Conservation (phyloP, 2,797 vertebrate genomes). For the Falco berigora region DNA sequence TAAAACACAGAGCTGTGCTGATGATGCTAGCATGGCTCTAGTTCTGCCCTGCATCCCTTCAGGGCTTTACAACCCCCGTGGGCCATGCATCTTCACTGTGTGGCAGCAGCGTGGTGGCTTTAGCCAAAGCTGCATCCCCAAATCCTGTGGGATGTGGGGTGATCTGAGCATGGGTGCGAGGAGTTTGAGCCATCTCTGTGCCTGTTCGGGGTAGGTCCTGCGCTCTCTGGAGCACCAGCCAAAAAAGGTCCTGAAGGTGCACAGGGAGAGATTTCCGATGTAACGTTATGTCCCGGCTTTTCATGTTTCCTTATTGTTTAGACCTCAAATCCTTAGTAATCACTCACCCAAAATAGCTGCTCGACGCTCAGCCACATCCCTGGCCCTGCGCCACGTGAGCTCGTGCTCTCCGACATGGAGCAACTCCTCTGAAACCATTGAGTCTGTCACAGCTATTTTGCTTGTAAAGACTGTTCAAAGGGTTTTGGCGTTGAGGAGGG, state of each 20-base stretch:
- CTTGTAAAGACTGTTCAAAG: background rate
- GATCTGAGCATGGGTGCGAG: background rate
- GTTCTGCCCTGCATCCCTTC: background rate
- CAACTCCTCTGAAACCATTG: background rate
- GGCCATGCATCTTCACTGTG: background rate
- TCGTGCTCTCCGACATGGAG: fast-evolving
- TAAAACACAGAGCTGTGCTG: background rate
- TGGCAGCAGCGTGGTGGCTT: background rate
- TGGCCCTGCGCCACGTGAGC: background rate
- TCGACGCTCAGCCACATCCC: background rate
- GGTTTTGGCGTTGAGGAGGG: background rate
- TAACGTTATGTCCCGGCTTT: background rate
- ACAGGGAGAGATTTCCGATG: background rate
- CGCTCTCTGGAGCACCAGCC: background rate
- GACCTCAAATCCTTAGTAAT: background rate
- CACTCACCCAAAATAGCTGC: background rate
- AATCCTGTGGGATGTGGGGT: background rate
- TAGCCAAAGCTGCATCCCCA: background rate
- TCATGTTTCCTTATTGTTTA: background rate
- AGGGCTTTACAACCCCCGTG: background rate
- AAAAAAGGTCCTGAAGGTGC: conserved; percentile 1
- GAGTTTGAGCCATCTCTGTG: background rate
- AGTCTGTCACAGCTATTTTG: background rate
- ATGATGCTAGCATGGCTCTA: background rate
- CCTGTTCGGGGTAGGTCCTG: background rate